A percentile compares a stretch with the other conserved stretches of the same genome.
Conservation (phyloP, 2,888 invertebrate genomes). For the Drosophila fulvimacula region DNA sequence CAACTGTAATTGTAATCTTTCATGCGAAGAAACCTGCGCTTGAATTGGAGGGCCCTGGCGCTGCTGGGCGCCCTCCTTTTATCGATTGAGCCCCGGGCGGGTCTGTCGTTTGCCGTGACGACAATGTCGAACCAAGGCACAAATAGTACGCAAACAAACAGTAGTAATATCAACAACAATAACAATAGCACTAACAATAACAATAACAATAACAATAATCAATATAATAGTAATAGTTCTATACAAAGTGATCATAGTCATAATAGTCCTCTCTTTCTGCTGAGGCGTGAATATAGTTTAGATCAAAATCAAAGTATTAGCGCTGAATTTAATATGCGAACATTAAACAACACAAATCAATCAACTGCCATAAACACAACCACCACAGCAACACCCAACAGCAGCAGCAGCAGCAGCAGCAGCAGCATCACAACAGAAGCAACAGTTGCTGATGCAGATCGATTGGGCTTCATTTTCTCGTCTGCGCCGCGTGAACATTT, state of each 20-base stretch:
- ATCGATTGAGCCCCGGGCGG: conserved; percentile 83
- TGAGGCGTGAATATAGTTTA: conserved; percentile 69
- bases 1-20: conserved; percentile 69
- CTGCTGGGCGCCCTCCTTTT: conserved; percentile 85
- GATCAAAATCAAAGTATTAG: conserved; percentile 79
- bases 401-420: conserved; percentile 37
- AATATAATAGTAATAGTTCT: conserved; percentile 61
- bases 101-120: conserved; percentile 75
- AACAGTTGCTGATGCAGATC: conserved; percentile 38
- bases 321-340: conserved; percentile 70
- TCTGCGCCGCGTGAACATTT: conserved; percentile 66
- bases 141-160: conserved; percentile 30
- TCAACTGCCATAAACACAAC: conserved; percentile 52
- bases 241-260: conserved; percentile 74
- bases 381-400: conserved; percentile 36
- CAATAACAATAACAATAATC: conserved; percentile 47
- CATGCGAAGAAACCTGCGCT: conserved; percentile 84
- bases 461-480: conserved; percentile 69
- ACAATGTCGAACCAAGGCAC: conserved; percentile 50
- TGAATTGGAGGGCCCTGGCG: conserved; percentile 85
- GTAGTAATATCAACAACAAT: conserved; percentile 23
- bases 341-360: conserved; percentile 55
- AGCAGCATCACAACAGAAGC: conserved; percentile 41
- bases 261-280: conserved; percentile 56
- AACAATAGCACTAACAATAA: conserved; percentile 36